phyloP scores from a whole-genome alignment of 2,888 invertebrate genomes.

The Augochlorella aurata region DNA sequence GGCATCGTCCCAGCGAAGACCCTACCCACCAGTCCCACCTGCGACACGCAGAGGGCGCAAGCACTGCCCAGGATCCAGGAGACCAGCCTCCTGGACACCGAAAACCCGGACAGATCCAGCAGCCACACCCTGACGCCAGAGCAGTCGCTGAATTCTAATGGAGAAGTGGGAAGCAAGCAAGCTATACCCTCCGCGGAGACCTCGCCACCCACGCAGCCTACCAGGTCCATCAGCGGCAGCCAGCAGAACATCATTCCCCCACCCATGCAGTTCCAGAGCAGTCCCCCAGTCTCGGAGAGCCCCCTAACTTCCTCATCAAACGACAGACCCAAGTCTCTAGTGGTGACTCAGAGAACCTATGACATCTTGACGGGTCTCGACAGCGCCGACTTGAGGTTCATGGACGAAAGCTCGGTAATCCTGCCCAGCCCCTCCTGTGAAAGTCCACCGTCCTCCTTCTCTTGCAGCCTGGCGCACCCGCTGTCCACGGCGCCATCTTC shows the following conservation, averaged over 20 bases:
- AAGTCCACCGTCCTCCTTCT: slow-evolving; percentile 87
- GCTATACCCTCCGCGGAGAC: slow-evolving; percentile 64
- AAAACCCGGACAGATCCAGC: slow-evolving; percentile 82
- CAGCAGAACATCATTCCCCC: slow-evolving; percentile 88
- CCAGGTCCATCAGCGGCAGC: slow-evolving; percentile 65
- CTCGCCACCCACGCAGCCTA: slow-evolving; percentile 69
- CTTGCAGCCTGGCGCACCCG: slow-evolving; percentile 79
- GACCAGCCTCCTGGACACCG: slow-evolving; percentile 86
- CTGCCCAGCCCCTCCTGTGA: slow-evolving; percentile 91
- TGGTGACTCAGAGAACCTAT: slow-evolving; percentile 84
- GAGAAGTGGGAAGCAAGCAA: slow-evolving; percentile 51
- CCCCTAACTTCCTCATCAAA: slow-evolving; percentile 81
- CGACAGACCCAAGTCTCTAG: slow-evolving; percentile 71
- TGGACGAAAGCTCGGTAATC: slow-evolving; percentile 95
- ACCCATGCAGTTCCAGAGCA: slow-evolving; percentile 88
- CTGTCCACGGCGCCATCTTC: slow-evolving; percentile 85
- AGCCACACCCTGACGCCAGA: slow-evolving; percentile 81
- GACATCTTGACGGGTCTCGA: slow-evolving; percentile 91
- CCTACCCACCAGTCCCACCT: slow-evolving; percentile 74
- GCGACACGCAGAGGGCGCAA: slow-evolving; percentile 78
- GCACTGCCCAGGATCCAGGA: slow-evolving; percentile 86
- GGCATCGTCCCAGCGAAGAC: slow-evolving; percentile 74
- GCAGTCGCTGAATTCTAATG: slow-evolving; percentile 72
- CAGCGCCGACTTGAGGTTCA: slow-evolving; percentile 92
- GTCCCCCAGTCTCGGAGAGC: slow-evolving; percentile 86